Conservation (phyloP, 2,888 invertebrate species). For the Helicoverpa assulta region DNA sequence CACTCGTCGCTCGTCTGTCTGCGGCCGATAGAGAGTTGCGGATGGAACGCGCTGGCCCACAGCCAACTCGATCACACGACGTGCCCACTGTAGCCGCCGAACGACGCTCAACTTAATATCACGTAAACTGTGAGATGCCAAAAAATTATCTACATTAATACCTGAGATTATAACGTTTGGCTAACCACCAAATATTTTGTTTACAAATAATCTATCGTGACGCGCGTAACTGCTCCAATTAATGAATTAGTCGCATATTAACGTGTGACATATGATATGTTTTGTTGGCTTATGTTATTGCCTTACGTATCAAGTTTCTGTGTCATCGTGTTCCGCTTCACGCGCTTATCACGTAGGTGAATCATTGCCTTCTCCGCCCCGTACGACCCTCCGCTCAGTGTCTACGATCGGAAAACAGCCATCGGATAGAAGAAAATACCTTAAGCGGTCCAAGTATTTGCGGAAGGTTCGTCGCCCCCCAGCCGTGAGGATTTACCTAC, state of each 20-base stretch:
- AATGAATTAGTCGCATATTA: conserved; percentile 65
- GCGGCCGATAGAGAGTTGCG: conserved; percentile 78
- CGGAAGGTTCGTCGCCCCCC: conserved; percentile 78
- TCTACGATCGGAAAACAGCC: conserved; percentile 70
- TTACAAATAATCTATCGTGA: conserved; percentile 71
- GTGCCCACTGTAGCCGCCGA: conserved; percentile 69
- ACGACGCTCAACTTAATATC: conserved; percentile 67
- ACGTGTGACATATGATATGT: conserved; percentile 45
- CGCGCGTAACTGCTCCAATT: conserved; percentile 65
- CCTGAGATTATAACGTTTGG: conserved; percentile 76
- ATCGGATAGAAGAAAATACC: conserved; percentile 74
- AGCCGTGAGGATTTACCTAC: conserved; percentile 76
- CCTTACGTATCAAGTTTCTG: conserved; percentile 28
- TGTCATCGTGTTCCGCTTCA: conserved; percentile 38
- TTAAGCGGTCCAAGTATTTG: conserved; percentile 77
- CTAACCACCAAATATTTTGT: conserved; percentile 78
- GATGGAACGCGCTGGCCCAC: conserved; percentile 75
- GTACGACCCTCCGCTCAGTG: conserved; percentile 66
- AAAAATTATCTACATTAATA: conserved; percentile 75
- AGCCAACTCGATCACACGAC: conserved; percentile 82
- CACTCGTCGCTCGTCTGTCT: conserved; percentile 83
- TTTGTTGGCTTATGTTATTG: conserved; percentile 33
- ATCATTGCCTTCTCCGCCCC: conserved; percentile 55
- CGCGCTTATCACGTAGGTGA: conserved; percentile 55
- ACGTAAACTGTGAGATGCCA: conserved; percentile 67